These are phyloP conservation scores for Archocentrus centrarchus DNA, from an alignment of 2,113 vertebrate species.

Conservation along the genomic window DNA sequence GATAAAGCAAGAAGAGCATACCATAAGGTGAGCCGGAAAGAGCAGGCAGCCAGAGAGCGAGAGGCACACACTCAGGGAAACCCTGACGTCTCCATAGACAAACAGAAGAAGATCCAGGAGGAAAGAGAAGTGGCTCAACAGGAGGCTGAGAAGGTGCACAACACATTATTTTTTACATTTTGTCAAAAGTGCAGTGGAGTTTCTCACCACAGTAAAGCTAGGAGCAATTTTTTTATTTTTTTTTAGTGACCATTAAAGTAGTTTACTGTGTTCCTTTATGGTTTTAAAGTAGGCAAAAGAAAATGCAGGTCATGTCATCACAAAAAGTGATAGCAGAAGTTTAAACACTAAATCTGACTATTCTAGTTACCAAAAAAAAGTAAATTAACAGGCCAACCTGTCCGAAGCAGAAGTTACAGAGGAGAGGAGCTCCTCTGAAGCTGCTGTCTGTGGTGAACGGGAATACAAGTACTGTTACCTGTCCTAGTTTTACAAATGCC, in stretches of 20 bases:
- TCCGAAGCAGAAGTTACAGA: background rate
- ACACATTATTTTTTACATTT: background rate
- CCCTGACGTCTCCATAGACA: constrained; percentile 79
- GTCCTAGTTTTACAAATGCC: background rate
- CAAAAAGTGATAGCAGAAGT: too few relatives aligned
- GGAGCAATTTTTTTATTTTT: too few relatives aligned
- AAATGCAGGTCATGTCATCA: too few relatives aligned
- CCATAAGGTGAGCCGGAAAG: constrained; percentile 80
- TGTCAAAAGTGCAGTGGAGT: background rate
- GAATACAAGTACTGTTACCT: background rate
- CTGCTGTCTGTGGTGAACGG: background rate
- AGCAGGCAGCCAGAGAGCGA: constrained; percentile 71
- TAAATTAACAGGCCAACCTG: background rate
- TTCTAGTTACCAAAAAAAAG: background rate
- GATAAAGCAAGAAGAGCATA: constrained; percentile 80
- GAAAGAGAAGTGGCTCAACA: constrained; percentile 74
- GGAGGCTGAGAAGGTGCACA: constrained; percentile 75
- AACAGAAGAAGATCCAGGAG: constrained; percentile 81
- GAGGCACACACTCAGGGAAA: constrained; percentile 79
- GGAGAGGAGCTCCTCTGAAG: accelerated
- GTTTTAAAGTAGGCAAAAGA: background rate
- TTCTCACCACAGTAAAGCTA: background rate
- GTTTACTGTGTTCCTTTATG: background rate
- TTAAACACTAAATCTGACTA: too few relatives aligned
- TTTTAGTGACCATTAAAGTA: background rate